Conservation (phyloP, 2,113 vertebrate genomes). For the Lampris megalopsis region DNA sequence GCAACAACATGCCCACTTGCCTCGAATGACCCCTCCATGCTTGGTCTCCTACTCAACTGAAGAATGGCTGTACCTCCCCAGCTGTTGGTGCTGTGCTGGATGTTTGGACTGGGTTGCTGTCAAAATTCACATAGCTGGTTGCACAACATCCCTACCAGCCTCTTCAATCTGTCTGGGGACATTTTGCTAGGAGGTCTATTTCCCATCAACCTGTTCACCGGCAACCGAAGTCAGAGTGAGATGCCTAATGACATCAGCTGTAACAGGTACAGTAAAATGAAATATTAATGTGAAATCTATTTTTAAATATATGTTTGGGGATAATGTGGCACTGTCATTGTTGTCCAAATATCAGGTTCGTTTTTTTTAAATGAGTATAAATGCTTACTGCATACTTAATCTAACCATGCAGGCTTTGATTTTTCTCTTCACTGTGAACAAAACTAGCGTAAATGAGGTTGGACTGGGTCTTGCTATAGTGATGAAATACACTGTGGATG, state of each 20-base stretch:
- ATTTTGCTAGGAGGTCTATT: constrained; percentile 90
- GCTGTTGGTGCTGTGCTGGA: constrained; percentile 62
- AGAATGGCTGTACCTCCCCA: constrained; percentile 57
- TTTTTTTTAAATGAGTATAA: neutral
- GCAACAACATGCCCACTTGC: constrained; percentile 1
- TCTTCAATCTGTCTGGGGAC: constrained; percentile 84
- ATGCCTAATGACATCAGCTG: constrained; percentile 77
- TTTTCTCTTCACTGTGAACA: neutral
- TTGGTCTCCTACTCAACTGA: neutral
- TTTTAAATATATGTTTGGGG: too few species aligned
- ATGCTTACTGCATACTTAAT: neutral
- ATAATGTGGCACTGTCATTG: too few species aligned
- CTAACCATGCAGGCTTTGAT: neutral
- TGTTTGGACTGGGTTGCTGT: constrained; percentile 22
- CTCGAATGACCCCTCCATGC: neutral
- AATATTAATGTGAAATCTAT: neutral
- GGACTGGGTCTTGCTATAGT: constrained; percentile 86
- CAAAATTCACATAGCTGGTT: constrained; percentile 59
- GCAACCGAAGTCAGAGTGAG: constrained; percentile 44
- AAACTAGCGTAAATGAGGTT: constrained; percentile 69
- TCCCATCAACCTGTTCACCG: constrained; percentile 77
- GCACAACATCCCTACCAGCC: constrained; percentile 62
- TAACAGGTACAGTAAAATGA: constrained; percentile 76
- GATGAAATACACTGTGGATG: constrained; percentile 88
- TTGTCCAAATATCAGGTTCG: neutral